phyloP scores from a whole-genome alignment of 1,140 invertebrate genomes.

The Bombus waltoni region DNA sequence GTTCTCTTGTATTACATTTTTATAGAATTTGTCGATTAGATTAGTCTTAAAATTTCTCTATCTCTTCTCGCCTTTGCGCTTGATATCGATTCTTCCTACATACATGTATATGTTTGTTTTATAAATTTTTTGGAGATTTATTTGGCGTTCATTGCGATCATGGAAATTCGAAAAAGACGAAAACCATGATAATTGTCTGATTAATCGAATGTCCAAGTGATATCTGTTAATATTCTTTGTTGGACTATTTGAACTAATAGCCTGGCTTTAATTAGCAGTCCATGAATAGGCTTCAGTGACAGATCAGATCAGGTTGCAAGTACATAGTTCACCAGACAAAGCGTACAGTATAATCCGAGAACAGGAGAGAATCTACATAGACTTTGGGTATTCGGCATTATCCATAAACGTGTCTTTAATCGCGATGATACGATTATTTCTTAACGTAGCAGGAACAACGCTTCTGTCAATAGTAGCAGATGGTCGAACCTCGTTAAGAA shows the following conservation, averaged over 20 bases:
- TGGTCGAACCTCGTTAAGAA: constrained; percentile 72
- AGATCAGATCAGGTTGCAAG: constrained; percentile 90
- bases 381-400: constrained; percentile 94
- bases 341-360: constrained; percentile 92
- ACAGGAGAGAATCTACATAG: constrained; percentile 92
- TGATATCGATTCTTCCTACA: no score
- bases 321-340: constrained; percentile 92
- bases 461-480: constrained; percentile 92
- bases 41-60: no score
- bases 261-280: neutral
- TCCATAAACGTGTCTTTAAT: constrained; percentile 94
- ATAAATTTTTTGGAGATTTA: no score
- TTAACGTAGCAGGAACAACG: constrained; percentile 90
- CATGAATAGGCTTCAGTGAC: constrained; percentile 84
- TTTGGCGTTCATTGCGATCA: no score
- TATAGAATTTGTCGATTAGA: no score
- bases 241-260: neutral
- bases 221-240: neutral
- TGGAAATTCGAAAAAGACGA: no score
- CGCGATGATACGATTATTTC: constrained; percentile 94
- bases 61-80: no score
- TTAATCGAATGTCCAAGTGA: neutral
- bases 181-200: no score
- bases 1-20: no score
- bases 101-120: no score